Conservation (phyloP, 2,888 invertebrate genomes). For the Erynnis tages region DNA sequence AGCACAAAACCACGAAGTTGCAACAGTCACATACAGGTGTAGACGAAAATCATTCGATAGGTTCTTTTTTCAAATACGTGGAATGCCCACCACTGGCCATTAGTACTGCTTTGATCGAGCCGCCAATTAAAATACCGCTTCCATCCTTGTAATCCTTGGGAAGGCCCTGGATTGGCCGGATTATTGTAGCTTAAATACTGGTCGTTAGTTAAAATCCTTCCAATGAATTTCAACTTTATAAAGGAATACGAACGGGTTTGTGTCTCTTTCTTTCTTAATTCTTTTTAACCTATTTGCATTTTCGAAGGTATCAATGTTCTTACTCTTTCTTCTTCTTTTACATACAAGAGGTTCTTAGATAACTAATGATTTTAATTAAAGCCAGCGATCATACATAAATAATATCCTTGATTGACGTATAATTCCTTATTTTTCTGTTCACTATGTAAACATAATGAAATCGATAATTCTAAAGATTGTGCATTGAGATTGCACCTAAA, state of each 20-base stretch:
- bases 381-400: no score
- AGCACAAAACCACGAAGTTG: constrained; percentile 1
- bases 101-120: constrained; percentile 42
- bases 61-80: constrained; percentile 28
- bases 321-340: no score
- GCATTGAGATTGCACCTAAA: no score
- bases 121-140: constrained; percentile 52
- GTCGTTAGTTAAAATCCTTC: constrained; percentile 18
- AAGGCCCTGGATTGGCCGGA: constrained; percentile 29
- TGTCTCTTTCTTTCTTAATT: background rate
- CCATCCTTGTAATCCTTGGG: constrained; percentile 31
- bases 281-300: no score
- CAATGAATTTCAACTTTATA: constrained; percentile 17
- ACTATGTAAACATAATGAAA: no score
- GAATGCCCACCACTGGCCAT: constrained; percentile 38
- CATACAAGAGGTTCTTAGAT: no score
- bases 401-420: no score
- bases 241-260: constrained; percentile 4
- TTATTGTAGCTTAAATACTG: constrained; percentile 30
- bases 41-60: background rate
- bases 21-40: constrained; percentile 12
- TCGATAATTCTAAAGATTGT: no score
- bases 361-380: no score
- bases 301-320: no score
- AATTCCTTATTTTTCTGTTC: no score